Evolutionary conservation across 2,888 invertebrate species (phyloP).

Genomic region (Apocheima hispidaria): DNA sequence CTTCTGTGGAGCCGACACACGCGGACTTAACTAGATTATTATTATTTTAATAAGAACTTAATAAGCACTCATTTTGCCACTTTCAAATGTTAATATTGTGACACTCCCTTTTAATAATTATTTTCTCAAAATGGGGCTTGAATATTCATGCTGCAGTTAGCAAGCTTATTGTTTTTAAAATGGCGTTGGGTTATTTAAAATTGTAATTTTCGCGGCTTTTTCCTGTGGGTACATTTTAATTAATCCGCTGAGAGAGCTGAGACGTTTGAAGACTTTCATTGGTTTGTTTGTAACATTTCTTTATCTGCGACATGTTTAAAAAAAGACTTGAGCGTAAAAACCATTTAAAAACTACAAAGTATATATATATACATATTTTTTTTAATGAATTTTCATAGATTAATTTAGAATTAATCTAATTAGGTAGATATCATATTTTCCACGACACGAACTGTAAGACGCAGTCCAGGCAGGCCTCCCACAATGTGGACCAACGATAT

Average conservation of each 20-base stretch:
- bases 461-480: too few relatives aligned
- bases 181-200: slow-evolving; percentile 27
- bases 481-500: too few relatives aligned
- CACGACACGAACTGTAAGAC: too few relatives aligned
- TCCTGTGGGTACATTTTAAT: slow-evolving; percentile 16
- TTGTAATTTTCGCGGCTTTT: slow-evolving; percentile 25
- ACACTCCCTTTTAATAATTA: slow-evolving; percentile 17
- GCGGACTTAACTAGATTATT: background rate
- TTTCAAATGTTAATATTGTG: slow-evolving; percentile 13
- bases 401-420: too few relatives aligned
- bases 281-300: background rate
- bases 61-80: background rate
- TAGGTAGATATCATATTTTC: too few relatives aligned
- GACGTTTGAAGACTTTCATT: background rate
- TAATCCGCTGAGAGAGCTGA: slow-evolving; percentile 13
- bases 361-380: too few relatives aligned
- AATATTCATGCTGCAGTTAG: slow-evolving; percentile 35
- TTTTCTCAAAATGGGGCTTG: slow-evolving; percentile 20
- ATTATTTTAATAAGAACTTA: slow-evolving; percentile 1
- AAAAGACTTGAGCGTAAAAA: too few relatives aligned
- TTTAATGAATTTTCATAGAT: too few relatives aligned
- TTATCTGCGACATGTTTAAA: too few relatives aligned
- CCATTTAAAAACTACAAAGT: too few relatives aligned
- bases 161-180: slow-evolving; percentile 32
- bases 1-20: too few relatives aligned